A percentile compares a stretch with the other conserved stretches of the same genome.
Evolutionary conservation across 1,140 invertebrate genomes (phyloP).

Genomic region (Pseudomyrmex cubaensis): DNA sequence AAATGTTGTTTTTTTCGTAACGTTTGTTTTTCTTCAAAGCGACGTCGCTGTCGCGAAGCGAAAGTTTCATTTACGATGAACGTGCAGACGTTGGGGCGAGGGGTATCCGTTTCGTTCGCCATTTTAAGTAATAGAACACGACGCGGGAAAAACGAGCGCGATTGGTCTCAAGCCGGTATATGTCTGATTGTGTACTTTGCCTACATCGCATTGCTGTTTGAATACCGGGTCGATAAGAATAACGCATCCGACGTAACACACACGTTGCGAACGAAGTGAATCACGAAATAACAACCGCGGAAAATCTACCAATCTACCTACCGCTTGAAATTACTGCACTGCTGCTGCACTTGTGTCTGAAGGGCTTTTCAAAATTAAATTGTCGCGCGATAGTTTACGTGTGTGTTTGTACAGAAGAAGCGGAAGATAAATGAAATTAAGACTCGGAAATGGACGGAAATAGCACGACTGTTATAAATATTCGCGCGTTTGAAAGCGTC

Average conservation of each 20-base stretch:
- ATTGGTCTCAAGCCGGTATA: slow-evolving; percentile 61
- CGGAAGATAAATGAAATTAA: neutral
- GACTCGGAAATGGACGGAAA: neutral
- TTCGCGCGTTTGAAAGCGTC: neutral
- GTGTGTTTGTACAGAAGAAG: neutral
- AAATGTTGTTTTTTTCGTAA: neutral
- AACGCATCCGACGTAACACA: slow-evolving; percentile 61
- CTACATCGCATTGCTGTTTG: slow-evolving; percentile 41
- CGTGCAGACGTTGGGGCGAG: slow-evolving; percentile 68
- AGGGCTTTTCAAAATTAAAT: slow-evolving; percentile 26
- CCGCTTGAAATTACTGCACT: slow-evolving; percentile 26
- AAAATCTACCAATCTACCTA: slow-evolving; percentile 22
- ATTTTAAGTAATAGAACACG: slow-evolving; percentile 62
- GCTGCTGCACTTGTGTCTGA: slow-evolving; percentile 1
- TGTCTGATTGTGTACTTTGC: slow-evolving; percentile 50
- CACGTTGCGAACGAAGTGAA: slow-evolving; percentile 38
- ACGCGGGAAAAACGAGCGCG: slow-evolving; percentile 64
- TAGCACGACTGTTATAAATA: too few relatives aligned
- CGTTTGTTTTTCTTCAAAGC: neutral
- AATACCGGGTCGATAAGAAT: slow-evolving; percentile 65
- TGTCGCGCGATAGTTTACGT: neutral
- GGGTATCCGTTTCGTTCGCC: slow-evolving; percentile 66
- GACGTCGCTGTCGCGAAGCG: slow-evolving; percentile 39
- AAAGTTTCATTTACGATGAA: slow-evolving; percentile 39
- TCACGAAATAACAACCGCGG: slow-evolving; percentile 29